Percentiles rank a stretch among this genome's conserved stretches.
Conservation (phyloP, 2,113 vertebrate species). For the Calidris pugnax region DNA sequence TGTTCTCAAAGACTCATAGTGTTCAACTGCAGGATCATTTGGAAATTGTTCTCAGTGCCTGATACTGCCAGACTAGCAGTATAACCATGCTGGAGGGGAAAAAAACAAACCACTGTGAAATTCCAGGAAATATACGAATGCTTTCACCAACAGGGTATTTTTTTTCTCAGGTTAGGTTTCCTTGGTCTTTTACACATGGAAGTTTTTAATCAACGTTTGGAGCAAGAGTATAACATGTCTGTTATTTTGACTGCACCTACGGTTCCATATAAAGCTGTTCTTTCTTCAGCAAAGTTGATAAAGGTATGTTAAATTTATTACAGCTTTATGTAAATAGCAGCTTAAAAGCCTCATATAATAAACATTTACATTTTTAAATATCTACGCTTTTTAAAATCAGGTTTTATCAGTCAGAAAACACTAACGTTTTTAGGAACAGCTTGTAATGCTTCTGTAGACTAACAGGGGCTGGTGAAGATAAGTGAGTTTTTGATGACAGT, state of each 20-base stretch:
- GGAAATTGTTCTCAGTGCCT: not conserved
- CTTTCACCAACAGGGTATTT: not conserved
- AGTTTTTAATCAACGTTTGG: constrained; percentile 96
- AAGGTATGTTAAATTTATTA: constrained; percentile 78
- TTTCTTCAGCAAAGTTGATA: constrained; percentile 91
- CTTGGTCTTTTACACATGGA: constrained; percentile 97
- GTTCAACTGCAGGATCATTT: not conserved
- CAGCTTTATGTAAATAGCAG: not conserved
- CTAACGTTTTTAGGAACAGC: not conserved
- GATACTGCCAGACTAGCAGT: not conserved
- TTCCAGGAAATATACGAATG: not conserved
- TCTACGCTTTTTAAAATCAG: not conserved
- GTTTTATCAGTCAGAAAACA: not conserved
- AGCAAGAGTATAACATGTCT: constrained; percentile 94
- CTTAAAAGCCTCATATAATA: not conserved
- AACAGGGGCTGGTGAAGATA: not conserved
- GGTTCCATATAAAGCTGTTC: constrained; percentile 92
- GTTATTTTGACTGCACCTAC: constrained; percentile 94
- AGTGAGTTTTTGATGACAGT: not conserved
- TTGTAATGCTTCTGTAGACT: not conserved
- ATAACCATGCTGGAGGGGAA: not conserved
- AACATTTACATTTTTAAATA: not conserved
- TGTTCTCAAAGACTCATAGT: not conserved
- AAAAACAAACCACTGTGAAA: not conserved
- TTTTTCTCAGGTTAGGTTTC: constrained; percentile 86